A percentile compares a stretch with the other conserved stretches of the same genome.
These are phyloP conservation scores for Argyra leucocephala DNA, from an alignment of 2,888 invertebrate genomes.

Conservation along the genomic window DNA sequence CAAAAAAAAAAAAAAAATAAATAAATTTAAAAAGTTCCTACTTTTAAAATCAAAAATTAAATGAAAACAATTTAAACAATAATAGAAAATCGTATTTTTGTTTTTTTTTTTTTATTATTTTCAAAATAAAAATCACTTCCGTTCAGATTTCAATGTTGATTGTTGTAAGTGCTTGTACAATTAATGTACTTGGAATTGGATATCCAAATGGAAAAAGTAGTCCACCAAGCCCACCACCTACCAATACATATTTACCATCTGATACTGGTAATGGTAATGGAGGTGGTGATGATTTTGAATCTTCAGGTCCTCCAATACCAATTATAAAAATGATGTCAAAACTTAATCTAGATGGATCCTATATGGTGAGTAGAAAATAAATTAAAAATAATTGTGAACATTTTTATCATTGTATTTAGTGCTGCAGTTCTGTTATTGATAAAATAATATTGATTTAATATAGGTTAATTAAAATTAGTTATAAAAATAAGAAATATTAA, in stretches of 20 bases:
- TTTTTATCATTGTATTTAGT: no score
- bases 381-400: no score
- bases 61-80: neutral
- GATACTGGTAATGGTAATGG: conserved; percentile 23
- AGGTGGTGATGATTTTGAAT: conserved; percentile 24
- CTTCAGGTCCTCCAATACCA: conserved; percentile 33
- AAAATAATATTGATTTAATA: no score
- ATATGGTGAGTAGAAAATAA: conserved; percentile 30
- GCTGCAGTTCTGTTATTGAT: no score
- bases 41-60: neutral
- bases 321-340: conserved; percentile 38
- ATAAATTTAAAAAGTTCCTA: neutral
- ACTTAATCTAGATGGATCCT: conserved; percentile 38
- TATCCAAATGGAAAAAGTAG: neutral
- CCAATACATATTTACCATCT: conserved; percentile 30
- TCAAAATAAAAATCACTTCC: no score
- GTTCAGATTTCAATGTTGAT: neutral
- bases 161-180: neutral
- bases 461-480: no score
- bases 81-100: no score
- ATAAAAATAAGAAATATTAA: no score
- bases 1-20: neutral
- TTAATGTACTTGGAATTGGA: neutral
- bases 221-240: conserved; percentile 7
- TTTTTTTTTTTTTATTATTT: neutral